phyloP scores from a whole-genome alignment of 2,888 invertebrate species.

The Fragum whitleyi region DNA sequence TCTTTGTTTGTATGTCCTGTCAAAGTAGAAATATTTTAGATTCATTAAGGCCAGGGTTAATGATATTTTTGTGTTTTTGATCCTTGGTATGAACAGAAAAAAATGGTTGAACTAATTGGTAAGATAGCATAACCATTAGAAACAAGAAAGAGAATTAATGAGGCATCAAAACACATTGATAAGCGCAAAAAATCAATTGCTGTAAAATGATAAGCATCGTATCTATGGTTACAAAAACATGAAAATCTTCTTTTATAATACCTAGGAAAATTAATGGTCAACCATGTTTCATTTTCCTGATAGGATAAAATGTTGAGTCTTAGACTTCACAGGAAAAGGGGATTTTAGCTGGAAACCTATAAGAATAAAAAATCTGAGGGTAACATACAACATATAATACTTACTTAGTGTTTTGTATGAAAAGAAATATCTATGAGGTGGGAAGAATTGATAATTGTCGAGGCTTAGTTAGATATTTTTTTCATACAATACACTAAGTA shows the following conservation, averaged over 20 bases:
- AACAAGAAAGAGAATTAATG: not conserved
- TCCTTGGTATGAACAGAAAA: too few species aligned
- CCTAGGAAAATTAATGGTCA: not conserved
- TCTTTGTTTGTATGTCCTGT: too few species aligned
- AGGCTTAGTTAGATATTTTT: too few species aligned
- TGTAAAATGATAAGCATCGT: constrained; percentile 2
- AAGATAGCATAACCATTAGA: not conserved
- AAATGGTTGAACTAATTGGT: not conserved
- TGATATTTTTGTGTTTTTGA: too few species aligned
- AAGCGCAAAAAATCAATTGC: constrained; percentile 2
- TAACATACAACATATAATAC: too few species aligned
- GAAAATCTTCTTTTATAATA: constrained; percentile 2
- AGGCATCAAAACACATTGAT: not conserved
- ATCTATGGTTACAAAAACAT: constrained; percentile 13
- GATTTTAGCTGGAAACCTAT: not conserved
- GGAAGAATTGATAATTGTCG: too few species aligned
- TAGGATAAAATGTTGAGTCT: not conserved
- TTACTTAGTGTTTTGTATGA: too few species aligned
- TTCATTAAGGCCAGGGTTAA: too few species aligned
- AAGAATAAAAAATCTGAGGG: too few species aligned
- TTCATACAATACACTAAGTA: too few species aligned
- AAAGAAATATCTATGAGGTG: too few species aligned
- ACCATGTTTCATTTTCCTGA: not conserved
- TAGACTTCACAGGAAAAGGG: not conserved
- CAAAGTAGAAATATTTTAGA: too few species aligned